Evolutionary conservation across 2,113 vertebrate genomes (phyloP), one percentile per base, ranked within the genome.

Genomic region (Coryphaenoides rupestris): DNA sequence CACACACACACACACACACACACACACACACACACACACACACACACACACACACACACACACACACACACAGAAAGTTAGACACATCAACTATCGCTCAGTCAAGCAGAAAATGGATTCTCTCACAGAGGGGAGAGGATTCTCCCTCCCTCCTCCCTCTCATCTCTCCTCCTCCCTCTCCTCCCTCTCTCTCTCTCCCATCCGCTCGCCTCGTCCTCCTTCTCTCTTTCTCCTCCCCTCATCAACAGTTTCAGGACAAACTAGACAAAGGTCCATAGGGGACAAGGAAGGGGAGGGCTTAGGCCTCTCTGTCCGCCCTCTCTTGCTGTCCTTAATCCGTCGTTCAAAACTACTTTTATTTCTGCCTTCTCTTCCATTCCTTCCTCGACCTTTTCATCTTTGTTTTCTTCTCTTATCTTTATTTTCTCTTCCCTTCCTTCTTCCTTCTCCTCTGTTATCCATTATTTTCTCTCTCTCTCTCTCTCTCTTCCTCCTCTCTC

Each of bases 61-160:
- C 63, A 21, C 63, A 19, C 45, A 49, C 55, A 58, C 54, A 65
- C 21, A 67, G 72, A 59, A 65, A 73, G 61, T 79, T 59, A 74
- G 76, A 76, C 73, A 82, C 33, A 59, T 63, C 69, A 75, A 79
- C 58, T 64, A 69, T 76, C 13, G 68, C 69, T 72, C 65, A 69
- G 62, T 74, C 56, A 56, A 76, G 75, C 70, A 69, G 73, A 78
- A 80, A 80, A 80, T 71, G 5, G 79, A 80, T 78, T 73, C 46
- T 72, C 64, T 74, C 70, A 62, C 63, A 70, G 64, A 58, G 69
- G 52, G n/a, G n/a, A n/a, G n/a, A n/a, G n/a, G n/a, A n/a, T n/a
- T 73, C 65, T 62, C 54, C 33, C 47, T 65, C 63, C 14, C 64
- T 46, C 67, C 24, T 49, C 22, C 45, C 23, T 15, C 17, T 22